Evolutionary conservation across 2,888 invertebrate genomes (phyloP).

Genomic region (Byasa hedistus): DNA sequence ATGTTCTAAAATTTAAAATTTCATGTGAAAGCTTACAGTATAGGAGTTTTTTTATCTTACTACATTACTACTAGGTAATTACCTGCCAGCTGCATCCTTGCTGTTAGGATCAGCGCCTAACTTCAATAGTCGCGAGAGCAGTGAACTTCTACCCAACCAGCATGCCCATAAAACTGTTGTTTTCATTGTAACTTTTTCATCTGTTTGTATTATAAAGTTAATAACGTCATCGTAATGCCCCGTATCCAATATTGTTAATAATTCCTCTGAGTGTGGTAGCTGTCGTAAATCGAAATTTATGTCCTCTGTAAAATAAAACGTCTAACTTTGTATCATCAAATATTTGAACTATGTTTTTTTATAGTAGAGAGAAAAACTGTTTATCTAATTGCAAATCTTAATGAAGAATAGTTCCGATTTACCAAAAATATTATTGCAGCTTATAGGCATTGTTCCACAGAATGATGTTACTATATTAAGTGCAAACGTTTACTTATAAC

Average conservation of each 20-base stretch:
- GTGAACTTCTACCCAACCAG: constrained; percentile 80
- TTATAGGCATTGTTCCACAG: too few relatives aligned
- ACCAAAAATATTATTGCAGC: too few relatives aligned
- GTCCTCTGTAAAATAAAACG: constrained; percentile 54
- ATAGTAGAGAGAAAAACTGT: too few relatives aligned
- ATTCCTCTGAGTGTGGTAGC: constrained; percentile 71
- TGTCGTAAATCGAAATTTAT: constrained; percentile 59
- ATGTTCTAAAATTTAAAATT: constrained; percentile 53
- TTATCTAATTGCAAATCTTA: too few relatives aligned
- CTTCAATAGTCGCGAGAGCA: constrained; percentile 76
- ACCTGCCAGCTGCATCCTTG: constrained; percentile 85
- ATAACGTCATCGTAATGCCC: constrained; percentile 71
- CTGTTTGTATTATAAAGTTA: constrained; percentile 46
- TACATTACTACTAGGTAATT: constrained; percentile 32
- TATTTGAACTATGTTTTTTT: background rate
- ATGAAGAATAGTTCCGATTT: too few relatives aligned
- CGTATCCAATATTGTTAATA: constrained; percentile 60
- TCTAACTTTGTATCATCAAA: background rate
- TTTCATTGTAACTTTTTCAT: constrained; percentile 57
- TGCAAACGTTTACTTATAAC: too few relatives aligned
- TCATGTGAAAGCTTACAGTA: background rate
- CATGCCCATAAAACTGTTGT: constrained; percentile 81
- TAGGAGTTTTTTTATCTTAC: background rate
- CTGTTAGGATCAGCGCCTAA: constrained; percentile 82
- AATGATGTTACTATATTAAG: too few relatives aligned